phyloP scores from a whole-genome alignment of 2,113 vertebrate genomes.

The Scophthalmus maximus region DNA sequence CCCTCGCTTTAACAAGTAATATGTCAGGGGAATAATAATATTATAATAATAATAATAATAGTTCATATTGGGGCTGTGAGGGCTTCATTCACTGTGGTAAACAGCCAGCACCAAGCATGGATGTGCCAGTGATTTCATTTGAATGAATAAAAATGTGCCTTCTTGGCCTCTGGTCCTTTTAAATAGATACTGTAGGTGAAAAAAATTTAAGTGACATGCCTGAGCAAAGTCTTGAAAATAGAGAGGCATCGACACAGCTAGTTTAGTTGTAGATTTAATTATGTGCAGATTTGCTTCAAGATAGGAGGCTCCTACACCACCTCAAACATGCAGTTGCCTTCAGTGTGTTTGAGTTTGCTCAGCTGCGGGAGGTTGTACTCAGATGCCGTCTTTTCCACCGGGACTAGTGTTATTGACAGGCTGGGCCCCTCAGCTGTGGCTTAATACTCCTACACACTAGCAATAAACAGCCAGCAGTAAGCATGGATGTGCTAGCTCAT shows the following conservation, averaged over 20 bases:
- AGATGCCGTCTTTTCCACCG: conserved; percentile 36
- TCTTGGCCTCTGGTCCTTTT: no score
- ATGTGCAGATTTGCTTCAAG: conserved; percentile 1
- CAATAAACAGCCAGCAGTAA: conserved; percentile 57
- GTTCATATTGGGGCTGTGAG: no score
- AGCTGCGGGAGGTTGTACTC: conserved; percentile 34
- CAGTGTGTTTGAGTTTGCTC: conserved; percentile 21
- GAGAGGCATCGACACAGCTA: neutral
- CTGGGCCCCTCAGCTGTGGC: conserved; percentile 40
- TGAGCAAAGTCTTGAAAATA: neutral
- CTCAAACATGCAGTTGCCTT: neutral
- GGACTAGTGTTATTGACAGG: conserved; percentile 45
- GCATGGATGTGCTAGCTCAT: conserved; percentile 53
- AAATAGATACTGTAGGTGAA: no score
- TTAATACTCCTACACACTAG: conserved; percentile 41
- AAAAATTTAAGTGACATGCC: neutral
- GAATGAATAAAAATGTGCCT: no score
- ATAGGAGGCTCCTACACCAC: neutral
- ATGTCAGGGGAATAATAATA: no score
- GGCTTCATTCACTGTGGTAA: neutral
- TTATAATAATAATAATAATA: no score
- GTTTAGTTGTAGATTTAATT: neutral
- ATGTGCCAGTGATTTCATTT: no score
- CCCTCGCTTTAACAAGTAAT: no score
- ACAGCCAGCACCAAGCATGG: no score